A percentile compares a stretch with the other conserved stretches of the same genome.
These are phyloP conservation scores for Phragmatobia fuliginosa DNA, from an alignment of 2,888 invertebrate species.

Conservation along the genomic window DNA sequence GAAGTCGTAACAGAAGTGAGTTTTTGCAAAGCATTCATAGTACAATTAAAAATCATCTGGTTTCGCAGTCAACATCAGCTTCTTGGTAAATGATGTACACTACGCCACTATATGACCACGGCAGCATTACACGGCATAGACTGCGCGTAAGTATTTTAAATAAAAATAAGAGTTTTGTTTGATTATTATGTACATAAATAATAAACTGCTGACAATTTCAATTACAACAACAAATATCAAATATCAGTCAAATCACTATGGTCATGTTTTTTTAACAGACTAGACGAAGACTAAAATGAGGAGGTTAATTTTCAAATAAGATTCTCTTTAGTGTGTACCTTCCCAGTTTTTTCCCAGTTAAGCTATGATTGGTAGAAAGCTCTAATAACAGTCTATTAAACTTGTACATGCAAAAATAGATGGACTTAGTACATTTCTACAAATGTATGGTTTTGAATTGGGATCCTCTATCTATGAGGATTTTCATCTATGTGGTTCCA, in stretches of 20 bases:
- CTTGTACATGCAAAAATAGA: too few species aligned
- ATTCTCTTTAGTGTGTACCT: neutral
- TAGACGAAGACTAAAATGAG: neutral
- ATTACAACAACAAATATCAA: neutral
- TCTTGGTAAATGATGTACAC: neutral
- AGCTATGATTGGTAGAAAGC: neutral
- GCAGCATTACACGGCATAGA: neutral
- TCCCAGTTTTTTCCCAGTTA: neutral
- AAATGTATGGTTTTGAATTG: too few species aligned
- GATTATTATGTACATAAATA: neutral
- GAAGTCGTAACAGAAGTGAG: slow-evolving; percentile 49
- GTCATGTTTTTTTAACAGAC: neutral
- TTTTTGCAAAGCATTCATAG: slow-evolving; percentile 68
- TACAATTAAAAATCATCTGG: slow-evolving; percentile 17
- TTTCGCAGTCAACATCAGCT: neutral
- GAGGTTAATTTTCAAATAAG: neutral
- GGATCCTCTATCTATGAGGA: too few species aligned
- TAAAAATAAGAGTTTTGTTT: neutral
- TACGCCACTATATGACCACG: neutral
- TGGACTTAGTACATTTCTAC: too few species aligned
- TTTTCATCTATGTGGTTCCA: too few species aligned
- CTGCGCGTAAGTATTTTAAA: too few species aligned
- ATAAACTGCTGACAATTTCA: neutral
- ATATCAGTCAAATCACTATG: neutral
- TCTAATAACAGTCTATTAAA: too few species aligned